Base-by-base conservation (phyloP, 2,888 invertebrate species). In the Athrips mouffetella region DNA sequence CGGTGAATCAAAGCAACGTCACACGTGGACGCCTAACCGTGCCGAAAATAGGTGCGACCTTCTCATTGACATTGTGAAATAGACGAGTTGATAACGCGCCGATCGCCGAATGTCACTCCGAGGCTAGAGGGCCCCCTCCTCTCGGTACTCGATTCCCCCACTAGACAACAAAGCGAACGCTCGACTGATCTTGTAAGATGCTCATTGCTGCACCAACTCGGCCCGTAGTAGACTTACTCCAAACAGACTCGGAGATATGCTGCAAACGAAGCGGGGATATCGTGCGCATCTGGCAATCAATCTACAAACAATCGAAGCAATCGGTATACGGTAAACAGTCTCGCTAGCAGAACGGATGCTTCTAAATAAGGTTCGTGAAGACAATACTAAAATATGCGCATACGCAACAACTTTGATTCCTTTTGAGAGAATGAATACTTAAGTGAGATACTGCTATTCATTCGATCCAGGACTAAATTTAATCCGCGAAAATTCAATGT, bases 31-130 rank as follows among this genome's bases (percentile, higher is more conserved):
- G 67, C 66, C 70, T 54, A 57, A 53, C 66, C 70, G 63, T 69
- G 68, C 76, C 82, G 70, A 84, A 85, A 84, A 86, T 83, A 84
- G 75, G 73, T 69, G 77, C 81, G 87, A 85, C 88, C 88, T 88
- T 88, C 87, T 88, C 87, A 87, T 88, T 88, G 88, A 88, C 88
- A 88, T 88, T 88, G 88, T 88, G 87, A 84, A 88, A 88, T 87
- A 86, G 82, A 80, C 79, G 74, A 78, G 76, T 76, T 87, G 87
- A 87, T 87, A 86, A 86, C 82, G 71, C 75, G 67, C 70, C 76
- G 84, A 86, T 77, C 82, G 75, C 74, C 82, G 85, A 87, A 87
- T 86, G 87, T 86, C 87, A 86, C 67, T 67, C 65, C 86, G 82
- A 85, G 84, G 84, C 82, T 82, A 80, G 74, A 67, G 70, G 73